Conservation (phyloP, 2,113 vertebrate genomes). For the Illadopsis cleaveri region DNA sequence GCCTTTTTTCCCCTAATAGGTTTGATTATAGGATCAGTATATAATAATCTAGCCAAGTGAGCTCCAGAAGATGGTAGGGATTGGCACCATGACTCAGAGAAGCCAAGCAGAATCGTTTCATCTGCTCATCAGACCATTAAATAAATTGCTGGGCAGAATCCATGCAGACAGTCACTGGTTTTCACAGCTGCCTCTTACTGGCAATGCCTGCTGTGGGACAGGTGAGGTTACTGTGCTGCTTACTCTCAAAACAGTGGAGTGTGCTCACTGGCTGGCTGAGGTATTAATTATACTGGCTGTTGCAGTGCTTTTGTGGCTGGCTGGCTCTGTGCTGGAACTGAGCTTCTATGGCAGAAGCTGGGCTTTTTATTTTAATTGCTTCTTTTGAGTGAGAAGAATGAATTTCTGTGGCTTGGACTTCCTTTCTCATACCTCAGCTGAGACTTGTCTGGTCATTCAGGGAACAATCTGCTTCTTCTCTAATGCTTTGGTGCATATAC, state of each 20-base stretch:
- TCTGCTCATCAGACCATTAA: constrained; percentile 13
- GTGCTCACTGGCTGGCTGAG: not conserved
- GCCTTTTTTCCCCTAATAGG: not conserved
- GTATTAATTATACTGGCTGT: not conserved
- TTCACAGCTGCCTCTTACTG: not conserved
- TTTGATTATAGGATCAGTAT: constrained; percentile 48
- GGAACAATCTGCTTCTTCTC: not conserved
- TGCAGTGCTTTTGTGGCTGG: not conserved
- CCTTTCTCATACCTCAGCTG: not conserved
- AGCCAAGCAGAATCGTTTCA: not conserved
- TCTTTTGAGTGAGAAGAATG: not conserved
- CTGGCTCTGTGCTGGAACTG: not conserved
- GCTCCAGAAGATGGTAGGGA: not conserved
- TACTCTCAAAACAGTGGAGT: not conserved
- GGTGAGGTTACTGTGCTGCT: not conserved
- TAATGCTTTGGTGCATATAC: not conserved
- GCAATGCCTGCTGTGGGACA: not conserved
- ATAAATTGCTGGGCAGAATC: constrained; percentile 13
- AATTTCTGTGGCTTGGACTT: not conserved
- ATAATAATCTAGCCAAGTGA: not conserved
- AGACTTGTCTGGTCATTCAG: not conserved
- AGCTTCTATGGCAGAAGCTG: not conserved
- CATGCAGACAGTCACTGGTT: not conserved
- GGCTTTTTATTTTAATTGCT: not conserved
- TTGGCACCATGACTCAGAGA: constrained; percentile 8